Evolutionary conservation across 1,140 invertebrate species (phyloP).

Genomic region (Ceratosolen solmsi): DNA sequence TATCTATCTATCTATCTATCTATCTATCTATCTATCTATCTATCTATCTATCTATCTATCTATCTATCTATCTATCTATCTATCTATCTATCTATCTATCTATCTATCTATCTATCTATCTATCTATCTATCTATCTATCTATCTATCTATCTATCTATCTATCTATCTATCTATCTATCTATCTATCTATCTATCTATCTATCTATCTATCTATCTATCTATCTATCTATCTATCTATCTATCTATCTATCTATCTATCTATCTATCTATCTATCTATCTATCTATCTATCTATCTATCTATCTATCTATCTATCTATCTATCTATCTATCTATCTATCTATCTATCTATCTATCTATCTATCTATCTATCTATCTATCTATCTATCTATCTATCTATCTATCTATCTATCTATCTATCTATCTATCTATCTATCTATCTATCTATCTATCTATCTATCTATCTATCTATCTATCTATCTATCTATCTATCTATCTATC

Average conservation of each 20-base stretch:
- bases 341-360: not conserved
- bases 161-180: not conserved
- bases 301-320: not conserved
- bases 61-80: not conserved
- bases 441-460: not conserved
- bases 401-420: not conserved
- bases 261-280: not conserved
- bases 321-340: not conserved
- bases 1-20: not conserved
- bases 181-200: not conserved
- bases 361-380: not conserved
- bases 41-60: not conserved
- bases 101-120: not conserved
- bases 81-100: not conserved
- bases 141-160: not conserved
- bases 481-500: not conserved
- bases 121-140: not conserved
- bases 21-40: not conserved
- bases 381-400: not conserved
- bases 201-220: not conserved
- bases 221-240: not conserved
- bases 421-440: not conserved
- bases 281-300: not conserved
- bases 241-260: not conserved
- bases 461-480: not conserved